Evolutionary conservation across 2,888 invertebrate species (phyloP).

Genomic region (Limnephilus lunatus): DNA sequence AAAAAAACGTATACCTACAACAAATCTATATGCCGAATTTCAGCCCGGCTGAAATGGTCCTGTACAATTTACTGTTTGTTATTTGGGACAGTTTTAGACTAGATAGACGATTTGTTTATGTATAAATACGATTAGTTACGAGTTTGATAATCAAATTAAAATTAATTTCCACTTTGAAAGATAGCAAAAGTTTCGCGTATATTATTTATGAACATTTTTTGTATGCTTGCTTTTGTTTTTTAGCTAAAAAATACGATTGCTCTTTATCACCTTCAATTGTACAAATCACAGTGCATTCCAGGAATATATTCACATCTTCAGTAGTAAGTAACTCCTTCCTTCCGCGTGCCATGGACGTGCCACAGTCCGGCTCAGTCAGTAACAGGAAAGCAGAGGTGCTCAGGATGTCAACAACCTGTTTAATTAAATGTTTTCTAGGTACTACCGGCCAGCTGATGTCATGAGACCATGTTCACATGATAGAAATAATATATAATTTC

Average conservation of each 20-base stretch:
- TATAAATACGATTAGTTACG: no score
- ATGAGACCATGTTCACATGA: background rate
- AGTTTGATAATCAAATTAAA: no score
- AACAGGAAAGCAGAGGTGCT: background rate
- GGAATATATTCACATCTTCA: background rate
- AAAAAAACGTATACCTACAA: no score
- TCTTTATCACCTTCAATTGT: background rate
- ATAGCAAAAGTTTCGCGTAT: no score
- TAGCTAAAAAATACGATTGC: background rate
- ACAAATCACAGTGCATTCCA: background rate
- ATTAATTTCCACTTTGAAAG: no score
- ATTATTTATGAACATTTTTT: no score
- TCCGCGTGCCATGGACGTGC: background rate
- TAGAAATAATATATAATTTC: background rate
- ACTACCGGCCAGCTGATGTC: background rate
- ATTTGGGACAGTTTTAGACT: no score
- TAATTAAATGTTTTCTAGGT: background rate
- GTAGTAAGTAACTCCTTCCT: background rate
- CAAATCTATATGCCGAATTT: no score
- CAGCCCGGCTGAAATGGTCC: no score
- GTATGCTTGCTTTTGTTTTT: background rate
- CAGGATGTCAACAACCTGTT: conserved; percentile 2
- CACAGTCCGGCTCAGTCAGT: background rate
- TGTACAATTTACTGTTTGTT: no score
- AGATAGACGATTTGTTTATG: no score